Evolutionary conservation across 1,140 invertebrate species (phyloP), one percentile per base, ranked within the genome.

Genomic region (Monochamus saltuarius): DNA sequence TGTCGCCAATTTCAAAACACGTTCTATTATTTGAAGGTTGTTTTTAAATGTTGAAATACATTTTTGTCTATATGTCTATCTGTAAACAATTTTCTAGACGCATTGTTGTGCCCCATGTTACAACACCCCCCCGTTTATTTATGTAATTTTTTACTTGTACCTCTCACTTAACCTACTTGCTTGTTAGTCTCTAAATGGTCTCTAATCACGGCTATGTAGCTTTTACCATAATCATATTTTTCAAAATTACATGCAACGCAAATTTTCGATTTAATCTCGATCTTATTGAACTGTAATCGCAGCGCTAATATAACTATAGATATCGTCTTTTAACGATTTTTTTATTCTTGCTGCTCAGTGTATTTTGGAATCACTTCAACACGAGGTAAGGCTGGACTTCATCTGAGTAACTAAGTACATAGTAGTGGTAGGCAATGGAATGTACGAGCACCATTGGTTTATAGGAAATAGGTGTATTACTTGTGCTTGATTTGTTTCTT

Each of bases 351-450:
- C 86, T 87, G 85, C 86, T 86, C 90, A 94, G 91, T 91, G 89
- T 93, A 82, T 94, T 95, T 89, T 95, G 92, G 92, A 95, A 92
- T 87, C 91, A 94, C 89, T 95, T 95, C 90, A 94, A 94, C 80
- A 89, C 91, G 86, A 95, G 92, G 92, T 95, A 94, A 94, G 91
- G 86, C 71, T 71, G 36, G 16, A 58, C 47, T 47, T 56, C 62
- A 46, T 36, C 37, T 17, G 42, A 55, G 54, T 55, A 54, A 59
- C 46, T 16, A 60, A 52, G 46, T 47, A 29, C n/a, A 34, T 54
- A 29, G 22, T 29, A 29, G 22, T 29, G 22, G 22, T 29, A 29
- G 22, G 22, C 22, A 29, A 29, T 29, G 22, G 22, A 29, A 29
- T 29, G 22, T 29, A 29, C 22, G 22, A 29, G 22, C 22, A 42